Percentiles rank a stretch among this genome's conserved stretches.
These are phyloP conservation scores for Hippocampus zosterae DNA, from an alignment of 2,113 vertebrate species.

Conservation along the genomic window DNA sequence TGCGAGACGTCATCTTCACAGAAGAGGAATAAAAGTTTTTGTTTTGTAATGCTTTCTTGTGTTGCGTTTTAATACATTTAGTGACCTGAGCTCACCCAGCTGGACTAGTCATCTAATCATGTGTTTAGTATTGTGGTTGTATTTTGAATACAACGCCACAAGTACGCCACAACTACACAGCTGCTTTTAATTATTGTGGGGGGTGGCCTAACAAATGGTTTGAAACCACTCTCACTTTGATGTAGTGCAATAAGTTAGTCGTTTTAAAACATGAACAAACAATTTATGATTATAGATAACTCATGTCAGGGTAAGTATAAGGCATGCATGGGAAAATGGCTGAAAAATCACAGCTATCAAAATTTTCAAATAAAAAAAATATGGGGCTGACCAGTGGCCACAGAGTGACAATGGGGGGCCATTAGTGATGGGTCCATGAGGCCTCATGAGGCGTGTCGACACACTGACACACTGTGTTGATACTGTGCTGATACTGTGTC, in stretches of 20 bases:
- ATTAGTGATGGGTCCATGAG: too few species aligned
- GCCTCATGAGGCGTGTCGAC: too few species aligned
- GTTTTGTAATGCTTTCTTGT: conserved; percentile 32
- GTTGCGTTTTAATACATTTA: not conserved
- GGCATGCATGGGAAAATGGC: too few species aligned
- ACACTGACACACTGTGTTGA: too few species aligned
- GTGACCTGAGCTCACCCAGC: not conserved
- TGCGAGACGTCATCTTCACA: conserved; percentile 31
- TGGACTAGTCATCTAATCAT: not conserved
- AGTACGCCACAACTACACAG: not conserved
- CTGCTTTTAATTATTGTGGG: not conserved
- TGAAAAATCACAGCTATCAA: too few species aligned
- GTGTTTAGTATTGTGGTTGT: not conserved
- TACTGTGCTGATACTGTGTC: too few species aligned
- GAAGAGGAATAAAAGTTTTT: conserved; percentile 54
- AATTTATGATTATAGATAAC: not conserved
- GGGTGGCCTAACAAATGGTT: not conserved
- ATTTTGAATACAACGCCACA: not conserved
- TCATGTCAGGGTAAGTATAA: not conserved
- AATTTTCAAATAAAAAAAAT: too few species aligned
- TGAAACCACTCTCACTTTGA: not conserved
- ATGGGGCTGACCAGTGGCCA: too few species aligned
- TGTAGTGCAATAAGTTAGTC: not conserved
- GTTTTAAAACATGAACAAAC: not conserved
- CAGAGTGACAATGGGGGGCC: too few species aligned